These are phyloP conservation scores for Drosophila simulans DNA, from an alignment of 1,140 invertebrate genomes.

Conservation along the genomic window DNA sequence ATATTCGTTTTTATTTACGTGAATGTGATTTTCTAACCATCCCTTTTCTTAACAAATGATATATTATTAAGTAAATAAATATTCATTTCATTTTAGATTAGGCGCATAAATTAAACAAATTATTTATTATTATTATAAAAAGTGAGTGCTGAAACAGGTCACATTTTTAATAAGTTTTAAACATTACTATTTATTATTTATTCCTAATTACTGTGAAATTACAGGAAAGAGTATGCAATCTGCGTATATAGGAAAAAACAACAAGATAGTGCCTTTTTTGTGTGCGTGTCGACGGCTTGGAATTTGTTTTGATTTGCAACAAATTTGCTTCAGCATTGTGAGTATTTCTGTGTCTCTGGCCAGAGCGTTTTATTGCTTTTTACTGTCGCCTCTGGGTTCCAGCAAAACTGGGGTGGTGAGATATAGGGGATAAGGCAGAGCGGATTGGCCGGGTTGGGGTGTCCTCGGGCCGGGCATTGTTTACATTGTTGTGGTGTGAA, in stretches of 20 bases:
- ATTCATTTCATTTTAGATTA: no score
- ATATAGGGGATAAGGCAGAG: conserved; percentile 14
- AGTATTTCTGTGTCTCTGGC: conserved; percentile 36
- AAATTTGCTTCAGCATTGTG: conserved; percentile 72
- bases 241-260: background rate
- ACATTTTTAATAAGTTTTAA: no score
- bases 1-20: background rate
- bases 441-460: conserved; percentile 43
- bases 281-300: conserved; percentile 34
- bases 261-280: conserved; percentile 25
- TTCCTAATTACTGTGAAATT: no score
- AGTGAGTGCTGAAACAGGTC: no score
- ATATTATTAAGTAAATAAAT: no score
- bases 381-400: conserved; percentile 52
- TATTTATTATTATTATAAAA: no score
- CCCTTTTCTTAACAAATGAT: no score
- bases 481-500: conserved; percentile 82
- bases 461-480: conserved; percentile 55
- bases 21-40: no score
- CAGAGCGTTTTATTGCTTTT: conserved; percentile 73
- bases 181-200: no score
- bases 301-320: conserved; percentile 83
- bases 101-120: no score
- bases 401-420: background rate
- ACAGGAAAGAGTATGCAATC: conserved; percentile 12